Evolutionary conservation across 2,888 invertebrate genomes (phyloP).

Genomic region (Koerneria pararmatus): DNA sequence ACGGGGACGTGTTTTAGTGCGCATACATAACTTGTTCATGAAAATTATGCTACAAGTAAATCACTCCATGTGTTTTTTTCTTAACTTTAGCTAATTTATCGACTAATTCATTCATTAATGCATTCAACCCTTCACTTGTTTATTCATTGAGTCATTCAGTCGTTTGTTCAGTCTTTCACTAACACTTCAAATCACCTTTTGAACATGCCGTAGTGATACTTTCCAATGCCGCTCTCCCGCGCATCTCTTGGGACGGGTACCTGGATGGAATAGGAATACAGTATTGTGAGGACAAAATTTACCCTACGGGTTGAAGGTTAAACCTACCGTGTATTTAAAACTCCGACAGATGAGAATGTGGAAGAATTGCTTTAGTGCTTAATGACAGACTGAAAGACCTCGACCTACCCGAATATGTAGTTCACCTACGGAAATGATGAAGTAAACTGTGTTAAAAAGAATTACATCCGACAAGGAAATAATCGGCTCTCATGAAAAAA

Average conservation of each 20-base stretch:
- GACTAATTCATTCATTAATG: neutral
- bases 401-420: too few species aligned
- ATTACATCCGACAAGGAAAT: too few species aligned
- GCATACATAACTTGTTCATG: neutral
- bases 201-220: conserved; percentile 18
- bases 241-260: conserved; percentile 20
- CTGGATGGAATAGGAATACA: too few species aligned
- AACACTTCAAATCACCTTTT: conserved; percentile 11
- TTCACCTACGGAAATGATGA: too few species aligned
- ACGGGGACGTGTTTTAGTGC: neutral
- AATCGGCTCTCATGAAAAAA: too few species aligned
- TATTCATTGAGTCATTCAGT: neutral
- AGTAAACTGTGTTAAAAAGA: too few species aligned
- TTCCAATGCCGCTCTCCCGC: conserved; percentile 14
- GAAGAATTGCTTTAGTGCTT: too few species aligned
- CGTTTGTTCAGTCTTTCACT: neutral
- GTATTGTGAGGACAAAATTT: too few species aligned
- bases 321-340: too few species aligned
- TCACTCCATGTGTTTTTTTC: neutral
- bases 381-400: too few species aligned
- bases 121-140: neutral
- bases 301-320: too few species aligned
- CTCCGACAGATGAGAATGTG: too few species aligned
- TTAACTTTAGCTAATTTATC: neutral
- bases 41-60: neutral